Evolutionary conservation across 2,113 vertebrate genomes (phyloP).

Genomic region (Burhinus oedicnemus): DNA sequence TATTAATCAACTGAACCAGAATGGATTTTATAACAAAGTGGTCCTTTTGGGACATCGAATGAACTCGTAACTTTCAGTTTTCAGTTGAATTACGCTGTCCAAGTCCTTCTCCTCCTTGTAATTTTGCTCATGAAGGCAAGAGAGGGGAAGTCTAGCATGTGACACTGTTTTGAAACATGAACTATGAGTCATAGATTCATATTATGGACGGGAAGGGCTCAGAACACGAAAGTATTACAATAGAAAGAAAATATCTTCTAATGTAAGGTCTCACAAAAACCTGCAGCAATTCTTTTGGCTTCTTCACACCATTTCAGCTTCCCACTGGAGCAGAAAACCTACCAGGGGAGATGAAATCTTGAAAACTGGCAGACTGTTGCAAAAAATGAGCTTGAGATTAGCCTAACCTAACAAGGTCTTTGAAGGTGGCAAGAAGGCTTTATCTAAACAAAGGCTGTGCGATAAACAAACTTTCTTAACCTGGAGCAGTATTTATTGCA

Average conservation of each 20-base stretch:
- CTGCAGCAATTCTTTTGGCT: background rate
- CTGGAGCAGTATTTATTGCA: background rate
- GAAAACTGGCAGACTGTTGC: background rate
- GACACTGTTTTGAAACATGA: slow-evolving; percentile 54
- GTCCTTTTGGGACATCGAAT: background rate
- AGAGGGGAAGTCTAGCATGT: slow-evolving; percentile 60
- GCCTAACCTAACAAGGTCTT: background rate
- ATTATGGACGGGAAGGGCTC: slow-evolving; percentile 14
- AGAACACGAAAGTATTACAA: background rate
- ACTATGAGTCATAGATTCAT: slow-evolving; percentile 44
- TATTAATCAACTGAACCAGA: background rate
- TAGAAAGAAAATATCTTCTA: background rate
- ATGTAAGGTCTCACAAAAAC: background rate
- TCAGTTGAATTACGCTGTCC: slow-evolving; percentile 1
- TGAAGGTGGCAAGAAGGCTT: background rate
- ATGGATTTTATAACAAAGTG: background rate
- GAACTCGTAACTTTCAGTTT: slow-evolving; percentile 25
- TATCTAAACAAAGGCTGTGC: background rate
- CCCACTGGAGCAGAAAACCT: background rate
- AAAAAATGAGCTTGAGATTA: background rate
- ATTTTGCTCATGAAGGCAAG: slow-evolving; percentile 1
- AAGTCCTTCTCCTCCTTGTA: slow-evolving; percentile 17
- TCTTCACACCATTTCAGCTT: background rate
- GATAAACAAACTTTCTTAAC: background rate
- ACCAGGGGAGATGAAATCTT: background rate